Percentiles rank a stretch among this genome's conserved stretches.
These are phyloP conservation scores for Lobophora halterata DNA, from an alignment of 2,888 invertebrate genomes.

Conservation along the genomic window DNA sequence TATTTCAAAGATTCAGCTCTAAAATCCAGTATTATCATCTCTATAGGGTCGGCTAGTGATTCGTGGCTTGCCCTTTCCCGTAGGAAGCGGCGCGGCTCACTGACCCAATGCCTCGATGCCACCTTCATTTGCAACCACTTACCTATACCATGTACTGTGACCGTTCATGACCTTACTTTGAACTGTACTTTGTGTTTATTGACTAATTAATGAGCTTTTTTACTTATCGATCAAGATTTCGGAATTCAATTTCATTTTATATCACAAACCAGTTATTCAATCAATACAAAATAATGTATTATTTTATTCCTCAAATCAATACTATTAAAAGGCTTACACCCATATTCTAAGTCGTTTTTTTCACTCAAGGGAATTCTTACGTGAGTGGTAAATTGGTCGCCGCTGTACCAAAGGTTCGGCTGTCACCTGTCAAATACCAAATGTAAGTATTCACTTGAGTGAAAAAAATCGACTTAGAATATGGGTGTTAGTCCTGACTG, in stretches of 20 bases:
- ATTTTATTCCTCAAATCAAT: too few relatives aligned
- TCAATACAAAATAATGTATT: too few relatives aligned
- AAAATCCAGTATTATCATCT: conserved; percentile 34
- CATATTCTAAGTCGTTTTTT: too few relatives aligned
- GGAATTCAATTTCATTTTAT: not conserved
- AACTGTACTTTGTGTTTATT: conserved; percentile 8
- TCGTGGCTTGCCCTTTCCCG: conserved; percentile 62
- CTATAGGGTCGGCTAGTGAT: conserved; percentile 24
- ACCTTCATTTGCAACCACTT: conserved; percentile 38
- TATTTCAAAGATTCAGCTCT: not conserved
- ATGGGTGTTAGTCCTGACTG: too few relatives aligned
- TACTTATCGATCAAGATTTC: not conserved
- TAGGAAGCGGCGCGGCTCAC: conserved; percentile 65
- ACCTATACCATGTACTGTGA: conserved; percentile 6
- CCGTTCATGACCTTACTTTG: conserved; percentile 17
- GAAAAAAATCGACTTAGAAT: too few relatives aligned
- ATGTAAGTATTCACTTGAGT: too few relatives aligned
- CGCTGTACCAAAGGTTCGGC: too few relatives aligned
- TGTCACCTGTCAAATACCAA: too few relatives aligned
- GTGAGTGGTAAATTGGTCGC: too few relatives aligned
- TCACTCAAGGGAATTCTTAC: too few relatives aligned
- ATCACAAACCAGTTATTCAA: too few relatives aligned
- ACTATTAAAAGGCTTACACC: too few relatives aligned
- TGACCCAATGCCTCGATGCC: conserved; percentile 62
- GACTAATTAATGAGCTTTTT: not conserved